Conservation (phyloP, 1,140 invertebrate genomes). For the Scaptodrosophila lebanonensis region DNA sequence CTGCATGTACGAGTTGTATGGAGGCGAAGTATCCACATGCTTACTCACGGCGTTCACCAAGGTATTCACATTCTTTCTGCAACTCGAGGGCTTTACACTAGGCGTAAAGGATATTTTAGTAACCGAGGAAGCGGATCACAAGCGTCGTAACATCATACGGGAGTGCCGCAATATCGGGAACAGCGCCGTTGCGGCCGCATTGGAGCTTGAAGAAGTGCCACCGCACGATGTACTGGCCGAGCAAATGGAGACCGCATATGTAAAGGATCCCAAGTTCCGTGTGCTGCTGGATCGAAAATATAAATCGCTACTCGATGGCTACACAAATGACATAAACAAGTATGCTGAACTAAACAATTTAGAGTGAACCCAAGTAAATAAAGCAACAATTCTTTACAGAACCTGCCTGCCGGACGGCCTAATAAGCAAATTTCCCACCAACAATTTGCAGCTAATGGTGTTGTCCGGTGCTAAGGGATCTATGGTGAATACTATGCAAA, state of each 20-base stretch:
- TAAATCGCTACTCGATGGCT: constrained; percentile 88
- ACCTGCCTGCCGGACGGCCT: constrained; percentile 89
- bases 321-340: constrained; percentile 94
- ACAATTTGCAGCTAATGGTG: constrained; percentile 98
- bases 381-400: constrained; percentile 29
- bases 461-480: constrained; percentile 99
- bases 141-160: constrained; percentile 85
- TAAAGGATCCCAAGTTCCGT: constrained; percentile 86
- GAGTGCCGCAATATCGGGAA: constrained; percentile 80
- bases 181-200: constrained; percentile 83
- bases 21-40: constrained; percentile 87
- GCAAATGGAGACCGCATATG: constrained; percentile 85
- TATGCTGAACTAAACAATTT: constrained; percentile 47
- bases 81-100: constrained; percentile 94
- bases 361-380: background rate
- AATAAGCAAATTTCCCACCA: constrained; percentile 91
- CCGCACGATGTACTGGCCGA: constrained; percentile 80
- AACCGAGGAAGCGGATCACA: constrained; percentile 83
- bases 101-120: constrained; percentile 97
- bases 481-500: constrained; percentile 97
- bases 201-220: constrained; percentile 81
- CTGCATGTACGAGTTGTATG: constrained; percentile 96
- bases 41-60: constrained; percentile 93
- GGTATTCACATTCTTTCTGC: constrained; percentile 93
- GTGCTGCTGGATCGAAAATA: constrained; percentile 90